Evolutionary conservation across 2,797 vertebrate species (phyloP), one percentile per base, ranked within the genome.

Genomic region (Gadopsis bispinosus): DNA sequence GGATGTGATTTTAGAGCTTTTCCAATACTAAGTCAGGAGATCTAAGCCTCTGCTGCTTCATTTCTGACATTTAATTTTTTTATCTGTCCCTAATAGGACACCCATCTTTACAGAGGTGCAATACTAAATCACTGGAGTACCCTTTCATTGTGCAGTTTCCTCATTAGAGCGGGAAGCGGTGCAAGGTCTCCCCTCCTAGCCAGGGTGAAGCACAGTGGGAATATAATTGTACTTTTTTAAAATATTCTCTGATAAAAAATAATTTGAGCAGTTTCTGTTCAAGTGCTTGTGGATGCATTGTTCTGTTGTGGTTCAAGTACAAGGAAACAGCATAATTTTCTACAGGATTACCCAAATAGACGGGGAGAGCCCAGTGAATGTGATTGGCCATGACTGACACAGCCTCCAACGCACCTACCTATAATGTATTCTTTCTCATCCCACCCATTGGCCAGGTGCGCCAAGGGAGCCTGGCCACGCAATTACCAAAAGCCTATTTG

Each of bases 21-120:
- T 29, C 9, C 2, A 5, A 33, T 8, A 60, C 9, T 26, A 45
- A 29, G 37, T 39, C 3, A 39, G 37, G 37, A 39, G 9, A 39
- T n/a, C 19, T 20, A 4, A 10, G 20, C 39, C 43, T 48, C 67
- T 63, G 11, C 58, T 39, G 54, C 45, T 72, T 60, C 39, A 0
- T 60, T 59, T 66, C 59, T 35, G 43, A 72, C 7, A 14, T 45
- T 73, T 73, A 20, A 29, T 50, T 16, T 2, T 16, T 37, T 16
- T 3, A 35, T 58, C 53, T 29, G 7, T 48, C 7, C 22, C 47
- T 29, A n/a, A 41, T 53, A 50, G 60, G 37, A 60, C 5, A 29
- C 14, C 10, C 45, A 69, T 48, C 14, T 56, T 64, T 39, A 45
- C 9, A 47, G 8, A 55, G 26, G 26, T 26, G 26, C 26, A 26